phyloP scores from a whole-genome alignment of 2,113 vertebrate genomes.

The Lates calcarifer region DNA sequence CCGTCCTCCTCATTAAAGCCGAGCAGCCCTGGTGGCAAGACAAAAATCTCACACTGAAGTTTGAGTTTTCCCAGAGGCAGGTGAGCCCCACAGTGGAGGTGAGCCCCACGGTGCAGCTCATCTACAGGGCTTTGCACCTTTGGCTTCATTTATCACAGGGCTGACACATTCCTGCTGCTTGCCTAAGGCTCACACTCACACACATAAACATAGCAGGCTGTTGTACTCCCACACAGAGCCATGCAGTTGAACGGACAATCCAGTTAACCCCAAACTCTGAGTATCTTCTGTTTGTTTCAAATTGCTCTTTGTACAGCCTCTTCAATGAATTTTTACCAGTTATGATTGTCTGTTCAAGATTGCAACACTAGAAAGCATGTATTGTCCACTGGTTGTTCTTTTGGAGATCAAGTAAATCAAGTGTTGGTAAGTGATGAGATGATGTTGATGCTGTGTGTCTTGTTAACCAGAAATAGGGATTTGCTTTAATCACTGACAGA shows the following conservation, averaged over 20 bases:
- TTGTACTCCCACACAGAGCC: conserved; percentile 66
- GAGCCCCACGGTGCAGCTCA: conserved; percentile 65
- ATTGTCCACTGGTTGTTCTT: no score
- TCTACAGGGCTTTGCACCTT: conserved; percentile 68
- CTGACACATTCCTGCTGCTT: conserved; percentile 78
- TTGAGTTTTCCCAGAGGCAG: conserved; percentile 59
- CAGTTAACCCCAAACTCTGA: conserved; percentile 40
- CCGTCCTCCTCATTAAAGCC: conserved; percentile 44
- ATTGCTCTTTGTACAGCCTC: background rate
- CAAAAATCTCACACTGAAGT: conserved; percentile 7
- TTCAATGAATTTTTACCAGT: background rate
- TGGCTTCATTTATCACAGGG: conserved; percentile 75
- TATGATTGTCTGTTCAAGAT: background rate
- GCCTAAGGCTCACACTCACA: conserved; percentile 53
- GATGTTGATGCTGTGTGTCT: no score
- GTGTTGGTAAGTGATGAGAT: no score
- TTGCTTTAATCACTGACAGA: no score
- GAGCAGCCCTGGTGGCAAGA: conserved; percentile 19
- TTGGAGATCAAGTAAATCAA: no score
- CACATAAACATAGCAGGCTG: conserved; percentile 38
- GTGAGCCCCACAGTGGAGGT: conserved; percentile 76
- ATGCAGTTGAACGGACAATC: conserved; percentile 49
- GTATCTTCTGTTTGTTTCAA: conserved; percentile 29
- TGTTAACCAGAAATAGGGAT: no score
- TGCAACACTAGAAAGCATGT: background rate